Evolutionary conservation across 2,797 vertebrate species (phyloP), one percentile per base, ranked within the genome.

Genomic region (Falco cherrug): DNA sequence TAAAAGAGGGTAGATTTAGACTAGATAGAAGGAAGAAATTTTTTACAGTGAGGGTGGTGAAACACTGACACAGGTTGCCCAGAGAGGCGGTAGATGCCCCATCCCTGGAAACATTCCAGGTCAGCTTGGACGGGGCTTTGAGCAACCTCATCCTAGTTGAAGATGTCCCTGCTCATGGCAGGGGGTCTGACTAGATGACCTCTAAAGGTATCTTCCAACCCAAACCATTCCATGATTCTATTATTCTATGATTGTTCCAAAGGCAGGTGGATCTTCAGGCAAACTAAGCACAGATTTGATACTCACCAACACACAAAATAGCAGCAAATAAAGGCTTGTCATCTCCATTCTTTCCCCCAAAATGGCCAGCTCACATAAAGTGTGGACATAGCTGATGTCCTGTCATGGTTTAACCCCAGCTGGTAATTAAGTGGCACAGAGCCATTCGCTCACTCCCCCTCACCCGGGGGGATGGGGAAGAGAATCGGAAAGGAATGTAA

Each of bases 31-130:
- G 4, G 22, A 37, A 21, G 4, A n/a, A 2, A 18, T n/a, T 35
- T 70, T n/a, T 48, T 53, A 15, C 2, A 1, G 0, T 47, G 2
- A 45, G 6, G 4, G 2, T 39, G 13, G 1, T 68, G 39, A 68
- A 43, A 43, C 14, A 25, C 1, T 1, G 31, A 24, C 3, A 5
- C 11, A 22, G 31, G 48, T 39, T 73, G 7, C 18, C 10, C 54
- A 25, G 39, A 54, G 43, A 19, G 9, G 16, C 48, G 6, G 24
- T 63, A 3, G 7, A 29, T 67, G 19, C 13, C 13, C 5, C n/a
- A 16, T 57, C 17, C 11, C 14, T n/a, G 17, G 20, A 28, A 39
- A 48, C 5, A 8, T 33, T 39, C 9, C 17, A 45, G 14, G 17
- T 1, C 39, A 39, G 29, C 11, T 2, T 57, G 29, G 26, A 61